Base-by-base conservation (phyloP, 2,888 invertebrate species). In the Drosophila robusta region DNA sequence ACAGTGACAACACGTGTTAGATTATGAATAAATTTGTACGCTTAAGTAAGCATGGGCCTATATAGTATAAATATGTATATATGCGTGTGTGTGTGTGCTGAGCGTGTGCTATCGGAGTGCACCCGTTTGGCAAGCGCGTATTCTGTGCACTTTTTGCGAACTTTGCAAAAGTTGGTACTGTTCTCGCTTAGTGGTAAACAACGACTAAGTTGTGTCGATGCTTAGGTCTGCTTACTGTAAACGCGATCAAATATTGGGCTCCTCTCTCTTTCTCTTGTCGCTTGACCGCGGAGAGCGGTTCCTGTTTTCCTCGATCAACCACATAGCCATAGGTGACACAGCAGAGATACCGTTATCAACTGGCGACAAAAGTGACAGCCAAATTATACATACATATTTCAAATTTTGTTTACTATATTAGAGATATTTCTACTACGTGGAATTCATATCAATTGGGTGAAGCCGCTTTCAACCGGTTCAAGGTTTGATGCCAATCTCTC, bases 191-290 rank as follows among this genome's bases (percentile, higher is more conserved):
- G 8, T 3, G 12, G 22, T 39, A 18, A 14, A 3, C 55, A 11
- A 6, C 32, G 22, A 71, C 70, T 71, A 46, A 65, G 12, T 34
- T 24, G 4, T 39, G 24, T 26, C 4, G 4, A 26, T 45, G 42
- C 9, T 22, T 22, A 3, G 22, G 22, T 4, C 22, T 22, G 22
- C 22, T 22, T 22, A 22, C 22, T 22, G 4, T 29, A 9, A 2
- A 12, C 12, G 5, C 41, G 46, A 41, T 49, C 39, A 38, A 22
- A 2, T 29, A 11, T 7, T 36, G 8, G 5, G 2, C n/a, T n/a
- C 5, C 52, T 34, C 26, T 26, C 29, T 14, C 22, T 34, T 11
- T 50, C 29, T 54, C 5, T 24, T 22, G 18, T 18, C 18, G 1
- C 18, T 18, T 18, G 18, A 2, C 18, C 1, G 18, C 2, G 18